These are phyloP conservation scores for Halcyon senegalensis DNA, from an alignment of 2,113 vertebrate species.

Conservation along the genomic window DNA sequence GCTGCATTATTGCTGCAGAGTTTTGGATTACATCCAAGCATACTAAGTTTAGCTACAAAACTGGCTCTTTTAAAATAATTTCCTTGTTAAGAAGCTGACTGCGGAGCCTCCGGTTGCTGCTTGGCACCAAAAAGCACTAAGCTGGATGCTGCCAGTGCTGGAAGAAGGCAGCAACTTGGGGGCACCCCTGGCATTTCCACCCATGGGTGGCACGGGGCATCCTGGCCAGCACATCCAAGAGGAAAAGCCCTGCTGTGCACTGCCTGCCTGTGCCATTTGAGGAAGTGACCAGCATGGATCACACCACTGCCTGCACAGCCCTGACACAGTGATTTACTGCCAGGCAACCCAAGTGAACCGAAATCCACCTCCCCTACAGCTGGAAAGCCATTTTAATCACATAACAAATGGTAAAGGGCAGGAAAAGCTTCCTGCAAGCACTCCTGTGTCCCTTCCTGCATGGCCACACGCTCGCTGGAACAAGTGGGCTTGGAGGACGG, in stretches of 20 bases:
- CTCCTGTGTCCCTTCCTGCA: fast-evolving
- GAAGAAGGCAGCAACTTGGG: not conserved
- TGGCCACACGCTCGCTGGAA: not conserved
- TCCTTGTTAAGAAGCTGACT: slow-evolving; percentile 55
- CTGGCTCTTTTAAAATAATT: slow-evolving; percentile 58
- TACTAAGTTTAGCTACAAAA: slow-evolving; percentile 62
- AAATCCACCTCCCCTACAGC: not conserved
- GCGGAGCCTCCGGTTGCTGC: not conserved
- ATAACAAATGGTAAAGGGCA: not conserved
- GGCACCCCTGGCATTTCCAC: not conserved
- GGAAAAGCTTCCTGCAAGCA: not conserved
- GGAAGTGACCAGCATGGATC: not conserved
- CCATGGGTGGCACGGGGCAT: not conserved
- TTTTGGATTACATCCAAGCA: slow-evolving; percentile 17
- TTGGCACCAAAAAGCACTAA: not conserved
- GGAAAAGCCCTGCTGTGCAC: fast-evolving
- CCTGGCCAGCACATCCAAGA: fast-evolving
- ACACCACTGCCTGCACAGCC: not conserved
- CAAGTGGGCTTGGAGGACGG: not conserved
- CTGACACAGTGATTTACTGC: not conserved
- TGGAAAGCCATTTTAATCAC: not conserved
- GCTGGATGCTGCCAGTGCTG: not conserved
- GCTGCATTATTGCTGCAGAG: slow-evolving; percentile 7
- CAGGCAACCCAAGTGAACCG: not conserved
- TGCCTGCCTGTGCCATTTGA: not conserved